A percentile compares a stretch with the other conserved stretches of the same genome.
These are phyloP conservation scores for Leucophora obtusa DNA, from an alignment of 2,888 invertebrate genomes.

Conservation along the genomic window DNA sequence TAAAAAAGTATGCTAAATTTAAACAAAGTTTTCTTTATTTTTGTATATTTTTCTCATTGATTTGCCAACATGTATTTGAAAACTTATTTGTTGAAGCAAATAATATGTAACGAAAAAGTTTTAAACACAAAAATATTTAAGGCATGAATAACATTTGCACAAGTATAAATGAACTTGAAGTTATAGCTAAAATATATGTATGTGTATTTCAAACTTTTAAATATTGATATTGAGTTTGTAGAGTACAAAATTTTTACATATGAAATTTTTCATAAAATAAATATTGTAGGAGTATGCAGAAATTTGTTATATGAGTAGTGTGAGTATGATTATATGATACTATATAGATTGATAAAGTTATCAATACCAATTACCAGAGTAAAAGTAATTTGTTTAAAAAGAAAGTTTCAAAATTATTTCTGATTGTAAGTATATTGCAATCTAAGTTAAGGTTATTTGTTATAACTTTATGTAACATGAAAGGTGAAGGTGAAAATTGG, in stretches of 20 bases:
- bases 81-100: not conserved
- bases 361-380: constrained; percentile 10
- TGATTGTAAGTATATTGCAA: constrained; percentile 8
- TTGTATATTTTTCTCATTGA: not conserved
- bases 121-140: constrained; percentile 9
- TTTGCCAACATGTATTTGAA: not conserved
- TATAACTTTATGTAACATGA: not conserved
- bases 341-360: constrained; percentile 13
- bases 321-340: not conserved
- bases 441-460: not conserved
- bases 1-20: not conserved
- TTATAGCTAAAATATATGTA: not conserved
- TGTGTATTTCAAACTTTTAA: no score
- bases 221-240: not conserved
- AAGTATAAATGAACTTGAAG: constrained; percentile 20
- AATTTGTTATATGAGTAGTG: not conserved
- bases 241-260: not conserved
- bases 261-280: not conserved
- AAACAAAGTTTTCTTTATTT: no score
- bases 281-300: not conserved
- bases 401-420: not conserved
- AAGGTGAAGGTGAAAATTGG: not conserved
- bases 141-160: constrained; percentile 3
- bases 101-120: not conserved
- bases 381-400: constrained; percentile 9